These are phyloP conservation scores for Dissostichus mawsoni DNA, from an alignment of 2,113 vertebrate genomes.

Conservation along the genomic window DNA sequence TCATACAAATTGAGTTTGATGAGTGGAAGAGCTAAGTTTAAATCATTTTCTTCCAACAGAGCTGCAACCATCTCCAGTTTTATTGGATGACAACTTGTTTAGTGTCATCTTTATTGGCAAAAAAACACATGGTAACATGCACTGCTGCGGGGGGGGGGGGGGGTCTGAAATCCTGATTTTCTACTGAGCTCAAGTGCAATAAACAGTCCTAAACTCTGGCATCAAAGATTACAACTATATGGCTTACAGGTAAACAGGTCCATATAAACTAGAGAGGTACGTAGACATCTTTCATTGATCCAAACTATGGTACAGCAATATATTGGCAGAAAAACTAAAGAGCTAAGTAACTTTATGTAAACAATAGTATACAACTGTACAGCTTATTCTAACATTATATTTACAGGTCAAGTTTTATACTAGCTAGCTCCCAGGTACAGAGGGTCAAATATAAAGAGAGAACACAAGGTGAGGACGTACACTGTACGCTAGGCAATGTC, in stretches of 20 bases:
- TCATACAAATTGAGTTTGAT: conserved; percentile 24
- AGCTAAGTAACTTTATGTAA: conserved; percentile 94
- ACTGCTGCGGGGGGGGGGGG: conserved; percentile 54
- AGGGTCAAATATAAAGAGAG: conserved; percentile 85
- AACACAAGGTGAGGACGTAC: conserved; percentile 80
- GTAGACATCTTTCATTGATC: conserved; percentile 82
- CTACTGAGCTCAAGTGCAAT: conserved; percentile 84
- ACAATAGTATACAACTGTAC: conserved; percentile 94
- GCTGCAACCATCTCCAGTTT: conserved; percentile 32
- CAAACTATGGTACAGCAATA: conserved; percentile 84
- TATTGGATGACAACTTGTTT: conserved; percentile 41
- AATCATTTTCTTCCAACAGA: conserved; percentile 28
- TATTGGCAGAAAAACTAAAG: conserved; percentile 86
- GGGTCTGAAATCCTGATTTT: conserved; percentile 66
- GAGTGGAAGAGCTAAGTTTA: conserved; percentile 35
- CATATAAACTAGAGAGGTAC: conserved; percentile 86
- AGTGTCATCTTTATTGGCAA: conserved; percentile 76
- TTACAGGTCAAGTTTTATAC: conserved; percentile 86
- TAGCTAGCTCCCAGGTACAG: conserved; percentile 71
- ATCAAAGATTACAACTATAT: conserved; percentile 83
- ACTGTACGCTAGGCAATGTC: conserved; percentile 68
- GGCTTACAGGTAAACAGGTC: conserved; percentile 88
- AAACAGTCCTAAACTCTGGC: conserved; percentile 83
- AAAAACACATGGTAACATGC: conserved; percentile 42
- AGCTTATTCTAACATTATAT: conserved; percentile 90